Base-by-base conservation (phyloP, 1,140 invertebrate species). In the Drosophila dunni region DNA sequence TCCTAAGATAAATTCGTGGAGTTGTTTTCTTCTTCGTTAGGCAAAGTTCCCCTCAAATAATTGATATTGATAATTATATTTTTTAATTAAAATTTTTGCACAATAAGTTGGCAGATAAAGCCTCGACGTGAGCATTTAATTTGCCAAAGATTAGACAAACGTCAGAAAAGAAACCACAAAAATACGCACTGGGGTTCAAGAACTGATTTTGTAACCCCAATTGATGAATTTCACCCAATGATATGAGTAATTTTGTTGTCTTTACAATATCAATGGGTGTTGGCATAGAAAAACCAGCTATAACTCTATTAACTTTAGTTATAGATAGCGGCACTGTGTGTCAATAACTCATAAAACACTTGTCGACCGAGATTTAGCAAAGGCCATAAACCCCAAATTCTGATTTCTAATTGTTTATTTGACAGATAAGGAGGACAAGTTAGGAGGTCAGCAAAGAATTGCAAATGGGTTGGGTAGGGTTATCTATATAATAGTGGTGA, bases 371-470 rank as follows among this genome's bases (percentile, higher is more conserved):
- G 46, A 60, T 60, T 63, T 54, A 38, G 36, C 42, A 57, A 65
- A 57, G 9, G 13, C 2, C 61, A 50, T 34, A 44, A 65, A 66
- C 24, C 13, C 46, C 44, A 17, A 58, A 44, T 64, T 51, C 46
- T 20, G n/a, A 46, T 63, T 65, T 65, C 7, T 7, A 60, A 63
- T 10, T 13, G 44, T 46, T 38, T 48, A 56, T 78, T 66, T 81
- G 79, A 45, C 74, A 56, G 79, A 81, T 81, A 81, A 65, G 24
- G 2, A 29, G 24, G 24, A 6, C 7, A 7, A 51, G 3, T 0
- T 9, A 64, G 79, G 73, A 15, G 15, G 38, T 24, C 15, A 57
- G 29, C 50, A 65, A 33, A 64, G 7, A 40, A 44, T 34, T 20
- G 36, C 44, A 46, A 20, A 2, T 50, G 36, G 15, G 9, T 36